These are phyloP conservation scores for Priocnemis perturbator DNA, from an alignment of 2,888 invertebrate species.

Conservation along the genomic window DNA sequence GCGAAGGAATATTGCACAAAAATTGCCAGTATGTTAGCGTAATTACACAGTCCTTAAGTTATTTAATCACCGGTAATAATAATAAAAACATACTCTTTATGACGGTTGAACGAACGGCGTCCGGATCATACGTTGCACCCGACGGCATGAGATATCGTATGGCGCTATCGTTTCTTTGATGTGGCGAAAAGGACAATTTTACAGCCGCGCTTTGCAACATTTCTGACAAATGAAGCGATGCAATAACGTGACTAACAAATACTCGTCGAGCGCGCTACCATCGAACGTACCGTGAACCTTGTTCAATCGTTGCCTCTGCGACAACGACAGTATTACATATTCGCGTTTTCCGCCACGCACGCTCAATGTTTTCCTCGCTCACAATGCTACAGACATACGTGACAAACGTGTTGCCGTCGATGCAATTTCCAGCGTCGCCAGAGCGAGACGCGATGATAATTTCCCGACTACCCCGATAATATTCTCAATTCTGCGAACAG, in stretches of 20 bases:
- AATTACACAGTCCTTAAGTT: conserved; percentile 36
- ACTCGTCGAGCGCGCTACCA: too few species aligned
- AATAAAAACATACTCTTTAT: conserved; percentile 36
- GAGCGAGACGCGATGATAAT: background rate
- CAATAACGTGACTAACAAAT: conserved; percentile 8
- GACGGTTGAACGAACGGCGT: conserved; percentile 14
- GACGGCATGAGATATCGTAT: conserved; percentile 24
- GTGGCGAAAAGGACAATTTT: conserved; percentile 27
- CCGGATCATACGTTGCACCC: conserved; percentile 19
- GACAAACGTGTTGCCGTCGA: too few species aligned
- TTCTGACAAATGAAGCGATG: conserved; percentile 9
- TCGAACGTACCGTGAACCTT: too few species aligned
- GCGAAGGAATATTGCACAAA: conserved; percentile 30
- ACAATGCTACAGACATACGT: too few species aligned
- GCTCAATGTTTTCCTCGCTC: too few species aligned
- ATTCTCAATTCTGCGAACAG: background rate
- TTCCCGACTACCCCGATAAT: background rate
- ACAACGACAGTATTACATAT: background rate
- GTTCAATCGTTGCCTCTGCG: too few species aligned
- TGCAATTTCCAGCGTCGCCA: background rate
- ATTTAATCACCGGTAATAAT: conserved; percentile 46
- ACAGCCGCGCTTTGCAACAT: conserved; percentile 8
- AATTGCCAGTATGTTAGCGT: conserved; percentile 36
- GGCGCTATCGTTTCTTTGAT: conserved; percentile 25
- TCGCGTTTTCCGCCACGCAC: background rate